Evolutionary conservation across 92 coral and sea anemone species (phyloP).

Genomic region (Pocillopora grandis): DNA sequence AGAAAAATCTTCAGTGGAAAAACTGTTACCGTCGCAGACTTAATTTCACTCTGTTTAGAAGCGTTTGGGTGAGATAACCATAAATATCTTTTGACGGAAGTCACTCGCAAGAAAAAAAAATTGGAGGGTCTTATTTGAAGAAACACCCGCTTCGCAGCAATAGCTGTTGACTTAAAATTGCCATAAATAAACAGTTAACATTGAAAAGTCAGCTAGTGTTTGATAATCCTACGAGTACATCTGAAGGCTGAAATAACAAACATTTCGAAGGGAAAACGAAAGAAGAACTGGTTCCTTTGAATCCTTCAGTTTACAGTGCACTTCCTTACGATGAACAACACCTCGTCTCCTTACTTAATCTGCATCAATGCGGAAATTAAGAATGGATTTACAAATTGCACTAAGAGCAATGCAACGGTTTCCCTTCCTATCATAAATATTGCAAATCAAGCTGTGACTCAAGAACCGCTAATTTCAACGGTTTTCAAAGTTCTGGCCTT

Average conservation of each 20-base stretch:
- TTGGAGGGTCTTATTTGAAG: not conserved
- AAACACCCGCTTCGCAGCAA: not conserved
- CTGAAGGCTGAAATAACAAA: conserved; percentile 1
- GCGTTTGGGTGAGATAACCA: not conserved
- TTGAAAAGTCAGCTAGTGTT: not conserved
- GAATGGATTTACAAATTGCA: not conserved
- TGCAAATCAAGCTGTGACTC: not conserved
- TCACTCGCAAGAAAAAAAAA: not conserved
- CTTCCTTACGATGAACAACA: not conserved
- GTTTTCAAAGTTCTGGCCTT: conserved; percentile 15
- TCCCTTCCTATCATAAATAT: not conserved
- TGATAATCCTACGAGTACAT: not conserved
- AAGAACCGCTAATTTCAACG: not conserved
- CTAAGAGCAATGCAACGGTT: not conserved
- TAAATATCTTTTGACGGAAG: not conserved
- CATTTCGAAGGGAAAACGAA: not conserved
- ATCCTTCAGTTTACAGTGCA: too few species aligned
- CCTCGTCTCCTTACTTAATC: not conserved
- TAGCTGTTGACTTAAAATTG: not conserved
- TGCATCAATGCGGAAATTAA: not conserved
- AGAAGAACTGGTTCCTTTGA: too few species aligned
- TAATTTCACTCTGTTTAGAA: too few species aligned
- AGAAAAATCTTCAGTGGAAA: too few species aligned
- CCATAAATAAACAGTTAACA: not conserved
- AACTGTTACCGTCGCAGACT: too few species aligned